A percentile compares a stretch with the other conserved stretches of the same genome.
Conservation (phyloP, 2,888 invertebrate genomes). For the Tipula vernalis region DNA sequence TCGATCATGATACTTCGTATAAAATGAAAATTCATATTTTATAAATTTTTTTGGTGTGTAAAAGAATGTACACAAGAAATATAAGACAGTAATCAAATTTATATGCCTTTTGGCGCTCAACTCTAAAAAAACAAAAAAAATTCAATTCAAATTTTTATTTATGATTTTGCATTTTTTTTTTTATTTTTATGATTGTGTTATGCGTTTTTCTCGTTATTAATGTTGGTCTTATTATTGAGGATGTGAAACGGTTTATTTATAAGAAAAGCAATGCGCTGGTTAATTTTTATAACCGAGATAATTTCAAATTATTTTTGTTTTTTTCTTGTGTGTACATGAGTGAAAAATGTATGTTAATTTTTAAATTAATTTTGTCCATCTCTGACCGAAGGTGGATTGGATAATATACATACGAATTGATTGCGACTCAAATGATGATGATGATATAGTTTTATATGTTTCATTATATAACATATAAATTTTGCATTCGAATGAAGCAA, state of each 20-base stretch:
- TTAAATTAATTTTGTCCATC: neutral
- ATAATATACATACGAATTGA: neutral
- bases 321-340: neutral
- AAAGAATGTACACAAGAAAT: neutral
- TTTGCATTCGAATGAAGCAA: neutral
- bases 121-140: neutral
- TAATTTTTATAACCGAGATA: neutral
- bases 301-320: neutral
- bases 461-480: too few species aligned
- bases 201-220: neutral
- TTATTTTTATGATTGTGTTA: neutral
- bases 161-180: neutral
- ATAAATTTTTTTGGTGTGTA: neutral
- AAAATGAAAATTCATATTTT: neutral
- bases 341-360: neutral
- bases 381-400: neutral
- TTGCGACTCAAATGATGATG: neutral
- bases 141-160: conserved; percentile 4
- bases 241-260: conserved; percentile 6
- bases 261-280: neutral
- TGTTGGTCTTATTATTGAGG: conserved; percentile 7
- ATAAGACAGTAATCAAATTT: neutral
- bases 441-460: neutral
- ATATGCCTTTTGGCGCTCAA: neutral
- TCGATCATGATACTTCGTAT: neutral